Evolutionary conservation across 1,140 invertebrate species (phyloP).

Genomic region (Lepidotrigona ventralis): DNA sequence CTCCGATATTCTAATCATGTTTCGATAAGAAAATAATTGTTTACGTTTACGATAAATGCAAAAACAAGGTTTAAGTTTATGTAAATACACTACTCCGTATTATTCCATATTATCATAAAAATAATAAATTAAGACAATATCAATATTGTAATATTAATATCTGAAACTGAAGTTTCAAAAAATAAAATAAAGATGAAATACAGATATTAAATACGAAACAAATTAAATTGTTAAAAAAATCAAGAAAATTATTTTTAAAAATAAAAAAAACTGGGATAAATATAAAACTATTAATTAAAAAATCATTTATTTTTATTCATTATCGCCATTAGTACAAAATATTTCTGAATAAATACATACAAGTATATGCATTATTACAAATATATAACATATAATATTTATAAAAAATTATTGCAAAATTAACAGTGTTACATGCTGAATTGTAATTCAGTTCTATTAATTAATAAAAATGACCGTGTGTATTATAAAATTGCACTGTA

Average conservation of each 20-base stretch:
- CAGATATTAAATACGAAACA: background rate
- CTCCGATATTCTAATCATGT: background rate
- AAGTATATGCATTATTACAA: background rate
- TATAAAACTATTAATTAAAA: constrained; percentile 2
- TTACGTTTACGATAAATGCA: background rate
- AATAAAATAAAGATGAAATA: background rate
- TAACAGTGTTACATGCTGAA: background rate
- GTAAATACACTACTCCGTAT: background rate
- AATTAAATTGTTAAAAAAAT: background rate
- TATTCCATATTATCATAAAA: background rate
- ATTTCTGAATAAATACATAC: constrained; percentile 24
- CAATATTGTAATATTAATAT: background rate
- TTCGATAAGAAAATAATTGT: background rate
- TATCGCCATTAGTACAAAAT: constrained; percentile 30
- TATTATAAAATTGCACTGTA: background rate
- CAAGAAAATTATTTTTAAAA: background rate
- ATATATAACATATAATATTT: background rate
- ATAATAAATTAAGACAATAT: background rate
- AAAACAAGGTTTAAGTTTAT: background rate
- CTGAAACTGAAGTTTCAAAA: background rate
- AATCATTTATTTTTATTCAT: constrained; percentile 25
- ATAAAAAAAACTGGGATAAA: background rate
- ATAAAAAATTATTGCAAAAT: background rate
- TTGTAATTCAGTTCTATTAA: background rate
- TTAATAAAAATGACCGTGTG: background rate